phyloP scores from a whole-genome alignment of 2,797 vertebrate genomes.

The Macrochelys suwanniensis region DNA sequence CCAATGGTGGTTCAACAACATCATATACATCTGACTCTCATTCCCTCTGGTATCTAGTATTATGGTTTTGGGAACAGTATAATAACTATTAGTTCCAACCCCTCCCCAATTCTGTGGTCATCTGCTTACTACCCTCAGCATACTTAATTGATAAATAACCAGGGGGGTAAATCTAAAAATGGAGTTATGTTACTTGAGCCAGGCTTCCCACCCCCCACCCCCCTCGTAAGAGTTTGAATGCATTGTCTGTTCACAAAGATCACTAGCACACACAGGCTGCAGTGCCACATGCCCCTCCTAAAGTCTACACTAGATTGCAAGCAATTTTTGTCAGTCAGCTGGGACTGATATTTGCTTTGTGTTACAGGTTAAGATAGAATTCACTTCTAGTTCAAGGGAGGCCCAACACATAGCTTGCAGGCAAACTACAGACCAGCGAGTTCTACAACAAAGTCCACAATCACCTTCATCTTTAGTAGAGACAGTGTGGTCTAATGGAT shows the following conservation, averaged over 20 bases:
- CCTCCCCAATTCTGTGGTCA: not conserved
- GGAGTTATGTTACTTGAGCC: not conserved
- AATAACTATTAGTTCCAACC: not conserved
- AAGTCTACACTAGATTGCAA: not conserved
- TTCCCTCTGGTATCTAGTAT: slow-evolving; percentile 56
- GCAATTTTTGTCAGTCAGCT: not conserved
- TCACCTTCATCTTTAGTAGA: not conserved
- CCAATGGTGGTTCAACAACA: slow-evolving; percentile 36
- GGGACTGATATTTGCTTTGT: not conserved
- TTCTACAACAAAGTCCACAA: not conserved
- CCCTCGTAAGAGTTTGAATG: not conserved
- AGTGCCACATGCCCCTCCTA: not conserved
- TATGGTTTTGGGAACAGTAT: slow-evolving; percentile 41
- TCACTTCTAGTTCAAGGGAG: not conserved
- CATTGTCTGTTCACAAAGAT: not conserved
- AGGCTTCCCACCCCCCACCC: not conserved
- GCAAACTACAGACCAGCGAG: not conserved
- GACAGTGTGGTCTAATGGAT: accelerated
- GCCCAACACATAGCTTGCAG: not conserved
- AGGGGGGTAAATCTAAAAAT: slow-evolving; percentile 5
- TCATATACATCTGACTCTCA: slow-evolving; percentile 61
- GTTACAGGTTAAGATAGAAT: not conserved
- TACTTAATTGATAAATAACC: slow-evolving; percentile 61
- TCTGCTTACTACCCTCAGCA: not conserved
- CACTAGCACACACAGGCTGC: not conserved